Base-by-base conservation (phyloP, 1,140 invertebrate species). In the Planococcus citri region DNA sequence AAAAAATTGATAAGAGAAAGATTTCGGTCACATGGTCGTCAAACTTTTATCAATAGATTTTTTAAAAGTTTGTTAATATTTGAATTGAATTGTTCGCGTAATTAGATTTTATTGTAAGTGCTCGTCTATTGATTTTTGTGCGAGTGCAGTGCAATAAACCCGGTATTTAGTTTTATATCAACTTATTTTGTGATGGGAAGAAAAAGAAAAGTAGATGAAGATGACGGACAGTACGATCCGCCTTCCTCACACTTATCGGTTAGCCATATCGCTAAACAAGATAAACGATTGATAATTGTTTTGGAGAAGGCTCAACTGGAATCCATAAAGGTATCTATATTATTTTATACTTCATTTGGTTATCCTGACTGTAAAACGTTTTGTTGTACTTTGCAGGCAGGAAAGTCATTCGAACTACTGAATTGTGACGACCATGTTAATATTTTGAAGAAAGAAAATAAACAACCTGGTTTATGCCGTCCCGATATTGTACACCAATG, bases 401-500 rank as follows among this genome's bases (percentile, higher is more conserved):
- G 91, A 27, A 89, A 88, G 76, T 85, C 83, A 72, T 97, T 95
- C 82, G 91, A 97, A 78, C 80, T 98, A 17, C 79, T 98, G 17
- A 97, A 97, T 75, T 94, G 91, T 79, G 95, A 98, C 80, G 92
- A 96, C 77, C 95, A 98, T 80, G 82, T 82, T 64, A 80, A 84
- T 70, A 87, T 96, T 57, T 81, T 97, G 70, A 88, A 88, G 69
- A 95, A 92, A 78, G 87, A 91, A 78, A 88, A 92, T 73, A 80
- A 91, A 68, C 89, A 95, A 76, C 86, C 89, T 3, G 88, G 90
- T 0, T 84, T 86, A 17, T 94, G 89, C 75, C 82, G 95, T 37
- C 96, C 96, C 8, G 96, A 98, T 76, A 98, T 98, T 69, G 86
- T 89, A 4, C 95, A 98, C 80, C 95, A 97, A 77, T 97, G 93